Conservation (phyloP, 2,113 vertebrate species). For the Pogonocichla stellata region DNA sequence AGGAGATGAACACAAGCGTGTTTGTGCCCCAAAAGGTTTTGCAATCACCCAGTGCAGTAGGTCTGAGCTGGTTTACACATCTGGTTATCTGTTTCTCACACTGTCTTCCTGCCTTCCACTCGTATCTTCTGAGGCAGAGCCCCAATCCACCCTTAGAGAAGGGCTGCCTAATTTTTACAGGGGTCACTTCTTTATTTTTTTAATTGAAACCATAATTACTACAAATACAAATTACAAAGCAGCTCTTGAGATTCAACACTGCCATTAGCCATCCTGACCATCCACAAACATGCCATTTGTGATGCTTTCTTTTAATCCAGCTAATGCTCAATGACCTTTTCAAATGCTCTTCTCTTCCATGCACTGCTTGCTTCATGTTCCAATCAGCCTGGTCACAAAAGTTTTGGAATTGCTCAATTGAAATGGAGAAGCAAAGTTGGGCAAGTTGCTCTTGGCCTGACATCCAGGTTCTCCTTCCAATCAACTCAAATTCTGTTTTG, state of each 20-base stretch:
- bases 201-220: neutral
- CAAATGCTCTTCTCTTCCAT: neutral
- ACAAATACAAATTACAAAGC: neutral
- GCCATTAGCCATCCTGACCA: neutral
- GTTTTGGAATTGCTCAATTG: neutral
- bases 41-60: neutral
- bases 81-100: neutral
- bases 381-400: neutral
- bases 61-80: neutral
- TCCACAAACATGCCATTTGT: too few species aligned
- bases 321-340: neutral
- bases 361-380: neutral
- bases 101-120: neutral
- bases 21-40: neutral
- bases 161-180: neutral
- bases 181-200: neutral
- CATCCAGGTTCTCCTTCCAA: neutral
- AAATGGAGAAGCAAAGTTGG: neutral
- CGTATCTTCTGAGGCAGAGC: neutral
- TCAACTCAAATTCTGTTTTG: neutral
- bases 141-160: neutral
- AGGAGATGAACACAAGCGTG: neutral
- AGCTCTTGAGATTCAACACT: neutral
- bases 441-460: neutral
- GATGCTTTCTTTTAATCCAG: neutral